Percentiles rank a stretch among this genome's conserved stretches.
phyloP scores from a whole-genome alignment of 2,888 invertebrate species.

The Panzeria rudis region DNA sequence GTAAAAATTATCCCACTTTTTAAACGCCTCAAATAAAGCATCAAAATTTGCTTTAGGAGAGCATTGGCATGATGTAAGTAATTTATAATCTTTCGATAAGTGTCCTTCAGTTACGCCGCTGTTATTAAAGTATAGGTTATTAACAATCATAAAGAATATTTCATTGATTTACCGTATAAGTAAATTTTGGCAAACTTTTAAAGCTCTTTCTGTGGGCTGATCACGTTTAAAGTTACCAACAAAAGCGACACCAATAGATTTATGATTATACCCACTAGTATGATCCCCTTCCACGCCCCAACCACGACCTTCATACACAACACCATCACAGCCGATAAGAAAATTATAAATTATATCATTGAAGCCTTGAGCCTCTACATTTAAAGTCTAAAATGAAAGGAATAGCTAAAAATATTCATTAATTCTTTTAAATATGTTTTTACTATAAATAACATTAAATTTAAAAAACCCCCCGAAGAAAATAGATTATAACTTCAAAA shows the following conservation, averaged over 20 bases:
- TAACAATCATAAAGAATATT: neutral
- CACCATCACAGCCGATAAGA: constrained; percentile 86
- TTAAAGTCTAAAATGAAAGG: constrained; percentile 80
- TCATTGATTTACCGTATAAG: constrained; percentile 77
- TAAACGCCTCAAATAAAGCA: constrained; percentile 84
- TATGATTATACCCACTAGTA: constrained; percentile 84
- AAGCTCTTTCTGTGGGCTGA: constrained; percentile 82
- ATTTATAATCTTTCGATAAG: constrained; percentile 83
- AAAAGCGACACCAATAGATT: constrained; percentile 84
- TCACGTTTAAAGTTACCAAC: constrained; percentile 85
- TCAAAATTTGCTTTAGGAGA: constrained; percentile 84
- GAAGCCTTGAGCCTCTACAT: constrained; percentile 85
- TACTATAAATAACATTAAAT: too few species aligned
- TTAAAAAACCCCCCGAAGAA: too few species aligned
- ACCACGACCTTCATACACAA: constrained; percentile 85
- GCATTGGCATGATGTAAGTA: constrained; percentile 85
- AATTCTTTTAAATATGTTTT: neutral
- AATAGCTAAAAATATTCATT: neutral
- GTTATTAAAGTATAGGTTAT: constrained; percentile 44
- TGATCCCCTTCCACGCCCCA: constrained; percentile 85
- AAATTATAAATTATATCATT: constrained; percentile 85
- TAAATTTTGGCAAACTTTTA: constrained; percentile 84
- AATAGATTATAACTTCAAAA: too few species aligned
- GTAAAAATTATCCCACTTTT: constrained; percentile 85
- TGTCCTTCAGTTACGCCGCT: constrained; percentile 84